A percentile compares a stretch with the other conserved stretches of the same genome.
These are phyloP conservation scores for Cheiracanthium punctorium DNA, from an alignment of 2,888 invertebrate genomes.

Conservation along the genomic window DNA sequence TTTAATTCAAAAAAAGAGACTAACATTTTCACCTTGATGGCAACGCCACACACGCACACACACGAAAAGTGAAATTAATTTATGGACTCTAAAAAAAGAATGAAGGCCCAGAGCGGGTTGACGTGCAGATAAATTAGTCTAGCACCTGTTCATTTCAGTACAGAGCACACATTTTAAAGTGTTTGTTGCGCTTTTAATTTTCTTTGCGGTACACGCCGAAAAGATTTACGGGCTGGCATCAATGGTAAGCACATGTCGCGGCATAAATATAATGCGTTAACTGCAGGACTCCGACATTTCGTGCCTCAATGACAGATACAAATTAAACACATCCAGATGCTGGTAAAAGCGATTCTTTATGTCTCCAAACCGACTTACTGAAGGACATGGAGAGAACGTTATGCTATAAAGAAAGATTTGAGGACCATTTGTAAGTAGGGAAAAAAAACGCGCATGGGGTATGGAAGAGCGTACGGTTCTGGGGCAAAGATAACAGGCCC, in stretches of 20 bases:
- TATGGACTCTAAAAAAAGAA: slow-evolving; percentile 20
- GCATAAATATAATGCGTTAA: slow-evolving; percentile 39
- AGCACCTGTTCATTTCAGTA: slow-evolving; percentile 49
- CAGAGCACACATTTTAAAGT: background rate
- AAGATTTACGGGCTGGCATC: slow-evolving; percentile 25
- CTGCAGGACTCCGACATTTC: slow-evolving; percentile 18
- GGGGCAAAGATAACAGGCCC: too few species aligned
- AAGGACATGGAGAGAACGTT: background rate
- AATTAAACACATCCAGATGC: slow-evolving; percentile 8
- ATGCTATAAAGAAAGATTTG: background rate
- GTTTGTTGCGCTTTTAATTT: background rate
- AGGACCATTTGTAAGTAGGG: background rate
- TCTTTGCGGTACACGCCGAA: slow-evolving; percentile 8
- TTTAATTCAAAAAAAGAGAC: slow-evolving; percentile 19
- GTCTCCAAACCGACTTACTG: slow-evolving; percentile 1
- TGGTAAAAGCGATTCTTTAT: background rate
- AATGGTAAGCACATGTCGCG: slow-evolving; percentile 26
- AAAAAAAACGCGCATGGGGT: too few species aligned
- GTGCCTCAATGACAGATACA: slow-evolving; percentile 17
- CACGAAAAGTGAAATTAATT: slow-evolving; percentile 25
- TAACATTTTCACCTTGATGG: background rate
- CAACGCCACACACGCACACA: too few species aligned
- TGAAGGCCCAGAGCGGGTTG: background rate
- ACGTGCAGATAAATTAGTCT: slow-evolving; percentile 29
- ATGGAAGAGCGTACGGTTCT: too few species aligned